Percentiles rank a stretch among this genome's conserved stretches.
These are phyloP conservation scores for Melinaea marsaeus DNA, from an alignment of 2,888 invertebrate species.

Conservation along the genomic window DNA sequence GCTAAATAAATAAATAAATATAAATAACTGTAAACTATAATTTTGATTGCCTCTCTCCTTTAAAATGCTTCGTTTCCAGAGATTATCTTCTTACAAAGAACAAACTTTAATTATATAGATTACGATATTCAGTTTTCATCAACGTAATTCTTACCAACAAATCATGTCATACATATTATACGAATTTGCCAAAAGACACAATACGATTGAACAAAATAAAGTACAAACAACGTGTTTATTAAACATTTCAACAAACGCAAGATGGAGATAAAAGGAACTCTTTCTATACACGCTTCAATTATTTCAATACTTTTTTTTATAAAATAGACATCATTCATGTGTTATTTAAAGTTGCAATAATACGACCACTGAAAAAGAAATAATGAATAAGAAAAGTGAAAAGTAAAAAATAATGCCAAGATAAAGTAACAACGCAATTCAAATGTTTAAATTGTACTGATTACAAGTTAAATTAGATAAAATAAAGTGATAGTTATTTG, in stretches of 20 bases:
- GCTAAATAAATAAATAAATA: too few relatives aligned
- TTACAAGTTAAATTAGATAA: constrained; percentile 74
- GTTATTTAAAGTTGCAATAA: constrained; percentile 34
- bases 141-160: too few relatives aligned
- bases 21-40: too few relatives aligned
- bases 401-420: constrained; percentile 46
- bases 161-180: too few relatives aligned
- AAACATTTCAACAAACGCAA: neutral
- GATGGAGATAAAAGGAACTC: neutral
- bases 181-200: neutral
- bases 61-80: too few relatives aligned
- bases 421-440: constrained; percentile 58
- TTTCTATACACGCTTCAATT: constrained; percentile 14
- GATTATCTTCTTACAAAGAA: too few relatives aligned
- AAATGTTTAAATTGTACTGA: constrained; percentile 69
- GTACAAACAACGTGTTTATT: neutral
- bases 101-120: too few relatives aligned
- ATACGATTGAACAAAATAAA: constrained; percentile 1
- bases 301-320: constrained; percentile 24
- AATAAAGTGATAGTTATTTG: constrained; percentile 55
- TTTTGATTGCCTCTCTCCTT: too few relatives aligned
- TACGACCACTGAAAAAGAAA: constrained; percentile 50
- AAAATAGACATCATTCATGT: constrained; percentile 17
- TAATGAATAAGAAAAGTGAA: constrained; percentile 47
- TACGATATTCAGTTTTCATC: too few relatives aligned